Evolutionary conservation across 2,113 vertebrate genomes (phyloP).

Genomic region (Phaethon lepturus): DNA sequence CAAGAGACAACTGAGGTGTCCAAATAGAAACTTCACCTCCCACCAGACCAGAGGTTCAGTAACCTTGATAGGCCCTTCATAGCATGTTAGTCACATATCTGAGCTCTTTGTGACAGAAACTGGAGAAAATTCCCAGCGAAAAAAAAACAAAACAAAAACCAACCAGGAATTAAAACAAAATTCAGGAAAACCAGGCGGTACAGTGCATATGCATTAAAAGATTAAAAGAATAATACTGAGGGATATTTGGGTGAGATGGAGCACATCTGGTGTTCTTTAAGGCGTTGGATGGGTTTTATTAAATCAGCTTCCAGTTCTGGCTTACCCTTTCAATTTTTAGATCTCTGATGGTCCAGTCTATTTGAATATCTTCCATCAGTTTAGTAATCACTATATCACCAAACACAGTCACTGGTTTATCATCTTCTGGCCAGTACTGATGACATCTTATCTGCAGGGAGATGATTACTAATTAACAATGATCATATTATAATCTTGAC

Average conservation of each 20-base stretch:
- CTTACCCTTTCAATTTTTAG: conserved; percentile 96
- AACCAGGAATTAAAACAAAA: neutral
- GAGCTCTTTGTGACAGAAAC: neutral
- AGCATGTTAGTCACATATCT: neutral
- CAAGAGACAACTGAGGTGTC: conserved; percentile 8
- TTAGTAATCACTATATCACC: conserved; percentile 98
- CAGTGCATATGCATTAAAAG: neutral
- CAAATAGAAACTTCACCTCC: conserved; percentile 41
- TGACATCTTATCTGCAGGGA: conserved; percentile 92
- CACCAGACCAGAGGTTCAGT: neutral
- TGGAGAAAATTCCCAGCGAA: neutral
- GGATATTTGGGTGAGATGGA: neutral
- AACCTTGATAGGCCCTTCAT: neutral
- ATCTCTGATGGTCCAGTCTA: conserved; percentile 93
- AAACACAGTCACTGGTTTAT: conserved; percentile 97
- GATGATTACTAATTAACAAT: conserved; percentile 20
- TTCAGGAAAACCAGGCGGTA: neutral
- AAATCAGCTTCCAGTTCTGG: neutral
- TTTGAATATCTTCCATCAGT: conserved; percentile 88
- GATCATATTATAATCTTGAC: neutral
- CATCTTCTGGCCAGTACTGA: conserved; percentile 98
- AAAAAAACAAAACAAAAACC: too few relatives aligned
- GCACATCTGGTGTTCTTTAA: neutral
- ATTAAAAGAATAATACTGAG: neutral
- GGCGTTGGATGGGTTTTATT: neutral